Evolutionary conservation across 2,888 invertebrate species (phyloP).

Genomic region (Automeris io): DNA sequence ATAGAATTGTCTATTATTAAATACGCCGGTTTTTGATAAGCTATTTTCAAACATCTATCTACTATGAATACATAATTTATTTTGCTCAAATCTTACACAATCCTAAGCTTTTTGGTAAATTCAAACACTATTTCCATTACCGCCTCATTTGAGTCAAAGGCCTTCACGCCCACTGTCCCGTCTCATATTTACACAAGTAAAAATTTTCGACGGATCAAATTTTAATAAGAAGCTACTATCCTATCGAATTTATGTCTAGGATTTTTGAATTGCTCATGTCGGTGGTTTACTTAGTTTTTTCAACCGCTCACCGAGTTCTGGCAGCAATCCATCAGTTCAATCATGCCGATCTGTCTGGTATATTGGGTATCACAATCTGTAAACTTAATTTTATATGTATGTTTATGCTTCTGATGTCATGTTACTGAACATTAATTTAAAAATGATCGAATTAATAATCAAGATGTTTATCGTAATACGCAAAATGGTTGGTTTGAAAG

Average conservation of each 20-base stretch:
- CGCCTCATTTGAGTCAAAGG: not conserved
- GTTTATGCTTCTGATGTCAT: not conserved
- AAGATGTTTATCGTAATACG: not conserved
- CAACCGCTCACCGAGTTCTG: not conserved
- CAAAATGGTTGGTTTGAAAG: not conserved
- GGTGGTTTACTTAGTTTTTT: slow-evolving; percentile 1
- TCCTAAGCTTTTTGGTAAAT: no score
- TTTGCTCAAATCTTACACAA: no score
- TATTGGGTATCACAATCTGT: not conserved
- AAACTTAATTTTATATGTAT: not conserved
- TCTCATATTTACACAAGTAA: slow-evolving; percentile 1
- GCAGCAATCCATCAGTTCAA: slow-evolving; percentile 3
- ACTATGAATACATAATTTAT: no score
- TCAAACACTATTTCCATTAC: no score
- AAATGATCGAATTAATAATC: not conserved
- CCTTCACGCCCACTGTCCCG: not conserved
- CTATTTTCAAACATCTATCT: no score
- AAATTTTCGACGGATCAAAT: not conserved
- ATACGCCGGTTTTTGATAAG: no score
- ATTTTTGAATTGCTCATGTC: not conserved
- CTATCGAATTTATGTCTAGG: slow-evolving; percentile 1
- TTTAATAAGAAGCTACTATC: not conserved
- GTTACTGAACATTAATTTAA: not conserved
- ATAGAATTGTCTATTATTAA: no score
- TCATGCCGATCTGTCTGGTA: not conserved